These are phyloP conservation scores for Acrobasis consociella DNA, from an alignment of 2,888 invertebrate species.

Conservation along the genomic window DNA sequence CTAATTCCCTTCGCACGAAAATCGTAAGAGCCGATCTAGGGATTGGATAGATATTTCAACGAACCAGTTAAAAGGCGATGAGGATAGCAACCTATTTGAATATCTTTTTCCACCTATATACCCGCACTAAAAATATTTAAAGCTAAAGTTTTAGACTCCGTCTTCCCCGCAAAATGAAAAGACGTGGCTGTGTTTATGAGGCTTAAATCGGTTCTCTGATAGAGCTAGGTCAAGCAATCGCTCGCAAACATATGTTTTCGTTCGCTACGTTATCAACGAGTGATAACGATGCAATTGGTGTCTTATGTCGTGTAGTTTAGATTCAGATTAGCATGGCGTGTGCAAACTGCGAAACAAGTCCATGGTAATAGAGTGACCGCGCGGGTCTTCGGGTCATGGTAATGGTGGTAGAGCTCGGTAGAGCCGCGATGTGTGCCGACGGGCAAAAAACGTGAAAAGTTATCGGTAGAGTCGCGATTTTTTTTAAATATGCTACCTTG, in stretches of 20 bases:
- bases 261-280: slow-evolving; percentile 63
- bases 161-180: too few species aligned
- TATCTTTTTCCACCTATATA: too few species aligned
- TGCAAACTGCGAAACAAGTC: slow-evolving; percentile 64
- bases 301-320: slow-evolving; percentile 44
- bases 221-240: slow-evolving; percentile 39
- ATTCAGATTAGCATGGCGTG: slow-evolving; percentile 48
- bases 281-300: slow-evolving; percentile 69
- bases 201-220: slow-evolving; percentile 25
- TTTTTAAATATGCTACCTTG: background rate
- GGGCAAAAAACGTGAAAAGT: background rate
- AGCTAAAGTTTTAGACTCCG: too few species aligned
- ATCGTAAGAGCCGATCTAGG: too few species aligned
- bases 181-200: background rate
- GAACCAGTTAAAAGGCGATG: too few species aligned
- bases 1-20: too few species aligned
- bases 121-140: too few species aligned
- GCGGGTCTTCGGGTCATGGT: slow-evolving; percentile 58
- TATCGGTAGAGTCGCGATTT: background rate
- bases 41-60: too few species aligned
- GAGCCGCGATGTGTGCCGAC: background rate
- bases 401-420: slow-evolving; percentile 10
- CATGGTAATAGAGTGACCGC: slow-evolving; percentile 63
- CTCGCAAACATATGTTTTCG: slow-evolving; percentile 46
- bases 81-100: too few species aligned